Evolutionary conservation across 1,140 invertebrate genomes (phyloP), one percentile per base, ranked within the genome.

Genomic region (Ctenoplectra terminalis): DNA sequence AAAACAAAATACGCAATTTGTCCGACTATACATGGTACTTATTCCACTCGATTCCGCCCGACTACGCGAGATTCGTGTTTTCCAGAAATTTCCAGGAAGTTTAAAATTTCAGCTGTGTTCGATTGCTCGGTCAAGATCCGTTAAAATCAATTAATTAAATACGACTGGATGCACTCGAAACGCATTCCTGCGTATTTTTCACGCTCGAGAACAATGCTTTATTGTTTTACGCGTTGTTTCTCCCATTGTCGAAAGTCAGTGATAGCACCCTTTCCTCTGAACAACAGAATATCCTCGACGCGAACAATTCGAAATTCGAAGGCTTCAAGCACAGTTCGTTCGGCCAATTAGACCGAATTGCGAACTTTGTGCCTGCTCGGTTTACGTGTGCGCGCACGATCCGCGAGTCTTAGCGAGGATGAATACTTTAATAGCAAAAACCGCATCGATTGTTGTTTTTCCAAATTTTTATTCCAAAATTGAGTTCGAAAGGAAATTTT

Each of bases 111-210:
- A 48, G 17, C 29, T 31, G 11, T 34, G 23, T 50, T 20, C 58
- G 29, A 13, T 17, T 26, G 37, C 17, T 40, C 52, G 56, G 29
- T 50, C 37, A 34, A 74, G 58, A 37, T 37, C 58, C 20, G 8
- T 74, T 74, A 74, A 74, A 61, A n/a, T 74, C 11, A 64, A 75
- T 66, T 52, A 64, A 75, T 37, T 23, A 63, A 71, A 37, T 29
- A 34, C 29, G 13, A 60, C 9, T 31, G 8, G 52, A 31, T 23
- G 31, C 29, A 15, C 56, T 3, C 13, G 5, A 26, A 4, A 6
- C 46, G 7, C 46, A 11, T 26, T 54, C n/a, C 54, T 1, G 13
- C 23, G 5, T 70, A 31, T 70, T 43, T 60, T 31, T 46, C 52
- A 11, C 23, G 40, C 8, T 31, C 3, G 7, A 26, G 6, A 17